Evolutionary conservation across 2,888 invertebrate species (phyloP), one percentile per base, ranked within the genome.

Genomic region (Slavum lentiscoides): DNA sequence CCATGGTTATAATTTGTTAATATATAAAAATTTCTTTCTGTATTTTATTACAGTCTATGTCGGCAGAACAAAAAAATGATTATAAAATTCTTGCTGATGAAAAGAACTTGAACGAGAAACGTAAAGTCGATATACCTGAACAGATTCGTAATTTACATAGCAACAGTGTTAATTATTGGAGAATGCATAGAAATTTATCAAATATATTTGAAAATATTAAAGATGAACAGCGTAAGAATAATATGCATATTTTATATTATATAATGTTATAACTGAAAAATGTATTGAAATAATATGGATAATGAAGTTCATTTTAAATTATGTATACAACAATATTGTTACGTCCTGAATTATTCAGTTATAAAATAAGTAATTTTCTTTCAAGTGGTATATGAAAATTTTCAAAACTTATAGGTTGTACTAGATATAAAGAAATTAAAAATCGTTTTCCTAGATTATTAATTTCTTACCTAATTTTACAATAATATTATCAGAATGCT

Each of bases 31-130:
- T 39, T 30, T 19, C 8, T 64, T 37, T 37, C 4, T 6, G 37
- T 64, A 19, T 64, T 43, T 39, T 15, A 64, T 55, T 64, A 13
- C 62, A 80, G 80, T 1, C 17, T 6, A 58, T 80, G 80, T 8
- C 61, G 8, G 23, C 11, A 21, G 11, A n/a, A 2, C 58, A 80
- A 43, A 80, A 80, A 66, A 9, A 58, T 2, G 15, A 64, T 8
- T 80, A 58, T 15, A 72, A 80, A 72, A n/a, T 5, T 7, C 9
- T 72, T 37, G 70, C 80, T 58, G 0, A 21, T 21, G 1, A 69
- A 59, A 15, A 49, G 1, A 68, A 69, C 9, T 21, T 9, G 19
- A 58, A 9, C 15, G n/a, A 49, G 7, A 19, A 21, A 53, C 4
- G 55, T n/a, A 0, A 49, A 61, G 13, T 1, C 4, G 15, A 8